phyloP scores from a whole-genome alignment of 2,797 vertebrate species.

The Kryptolebias ocellatus region DNA sequence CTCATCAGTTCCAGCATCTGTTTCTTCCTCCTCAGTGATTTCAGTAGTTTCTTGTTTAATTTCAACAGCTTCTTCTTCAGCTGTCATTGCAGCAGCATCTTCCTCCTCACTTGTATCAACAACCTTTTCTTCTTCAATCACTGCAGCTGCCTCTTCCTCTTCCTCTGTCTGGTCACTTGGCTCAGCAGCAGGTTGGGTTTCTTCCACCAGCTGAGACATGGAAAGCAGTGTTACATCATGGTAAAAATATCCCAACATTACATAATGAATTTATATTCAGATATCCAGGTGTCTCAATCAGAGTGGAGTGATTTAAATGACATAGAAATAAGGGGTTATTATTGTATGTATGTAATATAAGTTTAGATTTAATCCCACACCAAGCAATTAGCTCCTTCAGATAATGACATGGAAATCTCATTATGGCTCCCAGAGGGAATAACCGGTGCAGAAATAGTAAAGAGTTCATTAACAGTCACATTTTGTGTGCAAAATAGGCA shows the following conservation, averaged over 20 bases:
- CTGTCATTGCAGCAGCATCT: conserved; percentile 4
- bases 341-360: not conserved
- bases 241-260: not conserved
- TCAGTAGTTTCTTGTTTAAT: conserved; percentile 15
- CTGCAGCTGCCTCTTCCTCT: conserved; percentile 8
- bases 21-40: not conserved
- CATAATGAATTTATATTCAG: conserved; percentile 1
- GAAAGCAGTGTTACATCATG: conserved; percentile 22
- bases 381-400: conserved; percentile 61
- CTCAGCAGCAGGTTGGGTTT: conserved; percentile 25
- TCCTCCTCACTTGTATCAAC: not conserved
- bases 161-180: conserved; percentile 28
- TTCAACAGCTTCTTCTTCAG: not conserved
- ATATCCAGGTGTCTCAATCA: not conserved
- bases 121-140: conserved; percentile 34
- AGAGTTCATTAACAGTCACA: conserved; percentile 35
- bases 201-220: conserved; percentile 45
- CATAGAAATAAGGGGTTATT: conserved; percentile 2
- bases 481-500: conserved; percentile 18
- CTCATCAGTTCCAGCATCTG: not conserved
- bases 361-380: conserved; percentile 24
- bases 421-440: conserved; percentile 43
- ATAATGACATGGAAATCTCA: conserved; percentile 58
- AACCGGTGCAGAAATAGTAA: conserved; percentile 60
- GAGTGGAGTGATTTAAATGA: not conserved